Evolutionary conservation across 2,113 vertebrate species (phyloP).

Genomic region (Henicopernis longicauda): DNA sequence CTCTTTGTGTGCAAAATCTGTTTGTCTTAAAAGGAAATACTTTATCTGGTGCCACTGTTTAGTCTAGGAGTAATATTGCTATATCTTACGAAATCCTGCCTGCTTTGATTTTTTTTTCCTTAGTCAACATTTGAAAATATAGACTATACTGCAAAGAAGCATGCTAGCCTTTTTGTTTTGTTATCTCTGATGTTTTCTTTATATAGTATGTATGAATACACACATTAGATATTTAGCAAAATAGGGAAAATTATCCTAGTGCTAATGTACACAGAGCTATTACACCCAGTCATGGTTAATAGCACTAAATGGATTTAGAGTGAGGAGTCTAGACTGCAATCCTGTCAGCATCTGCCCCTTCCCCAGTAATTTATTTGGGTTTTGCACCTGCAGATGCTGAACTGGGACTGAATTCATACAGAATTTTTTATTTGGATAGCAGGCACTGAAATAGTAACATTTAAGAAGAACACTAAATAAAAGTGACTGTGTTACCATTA

Average conservation of each 20-base stretch:
- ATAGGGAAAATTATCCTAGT: conserved; percentile 44
- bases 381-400: conserved; percentile 62
- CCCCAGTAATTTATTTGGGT: conserved; percentile 52
- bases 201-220: conserved; percentile 12
- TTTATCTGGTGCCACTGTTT: not conserved
- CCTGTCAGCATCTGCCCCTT: conserved; percentile 65
- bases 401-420: conserved; percentile 14
- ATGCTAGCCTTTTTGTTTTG: not conserved
- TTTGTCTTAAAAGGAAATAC: not conserved
- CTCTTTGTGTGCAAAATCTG: not conserved
- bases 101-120: not conserved
- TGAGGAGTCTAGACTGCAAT: conserved; percentile 63
- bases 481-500: not conserved
- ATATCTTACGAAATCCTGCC: not conserved
- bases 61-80: not conserved
- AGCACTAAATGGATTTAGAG: conserved; percentile 69
- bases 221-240: conserved; percentile 51
- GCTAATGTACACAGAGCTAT: conserved; percentile 61
- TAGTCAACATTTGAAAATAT: not conserved
- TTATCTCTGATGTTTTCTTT: conserved; percentile 10
- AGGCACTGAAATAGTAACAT: not conserved
- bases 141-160: not conserved
- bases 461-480: conserved; percentile 20
- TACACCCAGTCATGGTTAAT: conserved; percentile 67
- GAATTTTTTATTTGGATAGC: conserved; percentile 23